These are phyloP conservation scores for Pluvianellus socialis DNA, from an alignment of 2,113 vertebrate species.

Conservation along the genomic window DNA sequence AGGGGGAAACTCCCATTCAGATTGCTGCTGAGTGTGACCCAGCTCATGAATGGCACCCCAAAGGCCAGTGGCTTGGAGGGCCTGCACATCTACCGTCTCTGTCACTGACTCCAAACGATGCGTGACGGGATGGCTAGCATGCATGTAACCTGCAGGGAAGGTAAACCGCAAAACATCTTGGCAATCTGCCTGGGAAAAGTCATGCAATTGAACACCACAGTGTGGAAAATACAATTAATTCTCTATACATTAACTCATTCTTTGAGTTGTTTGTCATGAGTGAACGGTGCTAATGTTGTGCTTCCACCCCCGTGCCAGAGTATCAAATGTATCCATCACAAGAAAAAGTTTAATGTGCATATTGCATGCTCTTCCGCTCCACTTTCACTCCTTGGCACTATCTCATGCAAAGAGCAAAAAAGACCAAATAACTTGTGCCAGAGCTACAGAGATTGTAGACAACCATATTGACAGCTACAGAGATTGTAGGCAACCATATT, in stretches of 20 bases:
- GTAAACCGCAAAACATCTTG: neutral
- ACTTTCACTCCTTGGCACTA: neutral
- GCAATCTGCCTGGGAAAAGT: neutral
- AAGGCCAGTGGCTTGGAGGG: neutral
- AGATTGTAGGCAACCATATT: too few relatives aligned
- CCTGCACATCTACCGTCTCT: neutral
- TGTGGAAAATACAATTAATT: neutral
- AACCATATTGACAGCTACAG: neutral
- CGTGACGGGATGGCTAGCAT: conserved; percentile 81
- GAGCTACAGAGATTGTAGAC: neutral
- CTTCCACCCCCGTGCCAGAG: neutral
- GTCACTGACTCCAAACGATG: neutral
- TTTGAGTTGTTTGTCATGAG: neutral
- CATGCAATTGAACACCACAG: neutral
- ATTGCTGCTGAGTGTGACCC: conserved; percentile 76
- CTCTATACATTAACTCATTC: neutral
- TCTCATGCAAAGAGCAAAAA: neutral
- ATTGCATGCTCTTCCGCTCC: neutral
- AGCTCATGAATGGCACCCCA: conserved; percentile 75
- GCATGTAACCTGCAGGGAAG: conserved; percentile 77
- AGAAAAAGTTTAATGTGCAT: neutral
- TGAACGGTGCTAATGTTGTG: neutral
- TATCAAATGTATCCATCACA: neutral
- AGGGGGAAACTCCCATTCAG: conserved; percentile 75
- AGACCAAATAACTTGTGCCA: neutral